Percentiles rank a stretch among this genome's conserved stretches.
These are phyloP conservation scores for Charadrius vociferus DNA, from an alignment of 2,113 vertebrate species.

Conservation along the genomic window DNA sequence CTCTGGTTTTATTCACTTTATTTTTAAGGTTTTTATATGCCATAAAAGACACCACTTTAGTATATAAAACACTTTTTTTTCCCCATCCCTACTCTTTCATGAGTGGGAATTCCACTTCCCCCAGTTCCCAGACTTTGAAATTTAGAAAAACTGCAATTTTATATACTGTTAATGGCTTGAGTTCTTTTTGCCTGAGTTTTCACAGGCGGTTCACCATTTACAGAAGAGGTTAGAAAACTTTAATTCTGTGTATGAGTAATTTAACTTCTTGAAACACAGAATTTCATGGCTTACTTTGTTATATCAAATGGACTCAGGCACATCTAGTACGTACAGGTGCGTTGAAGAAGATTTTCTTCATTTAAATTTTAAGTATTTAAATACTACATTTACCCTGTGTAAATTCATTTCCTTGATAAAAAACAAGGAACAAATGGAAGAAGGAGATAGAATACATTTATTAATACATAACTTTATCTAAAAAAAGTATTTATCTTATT, in stretches of 20 bases:
- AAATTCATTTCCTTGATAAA: constrained; percentile 16
- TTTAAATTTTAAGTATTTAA: constrained; percentile 76
- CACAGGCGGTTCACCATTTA: constrained; percentile 18
- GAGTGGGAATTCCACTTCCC: background rate
- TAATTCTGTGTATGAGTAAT: constrained; percentile 20
- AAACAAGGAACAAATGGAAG: accelerated
- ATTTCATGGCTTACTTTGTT: constrained; percentile 68
- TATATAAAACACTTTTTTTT: background rate
- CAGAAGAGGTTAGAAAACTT: constrained; percentile 47
- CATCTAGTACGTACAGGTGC: constrained; percentile 48
- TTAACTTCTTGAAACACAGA: constrained; percentile 62
- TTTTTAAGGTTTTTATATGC: background rate
- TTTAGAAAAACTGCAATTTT: background rate
- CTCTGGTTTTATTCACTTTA: background rate
- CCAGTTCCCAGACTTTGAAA: background rate
- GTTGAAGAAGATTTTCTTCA: constrained; percentile 54
- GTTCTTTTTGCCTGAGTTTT: constrained; percentile 17
- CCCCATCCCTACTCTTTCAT: background rate
- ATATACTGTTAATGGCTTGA: background rate
- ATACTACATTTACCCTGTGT: constrained; percentile 10
- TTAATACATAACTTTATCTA: background rate
- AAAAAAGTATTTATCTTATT: background rate
- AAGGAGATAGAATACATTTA: background rate
- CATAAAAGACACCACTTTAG: background rate
- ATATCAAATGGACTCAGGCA: constrained; percentile 63